phyloP scores from a whole-genome alignment of 2,113 vertebrate genomes.

The Oreotrochilus melanogaster region DNA sequence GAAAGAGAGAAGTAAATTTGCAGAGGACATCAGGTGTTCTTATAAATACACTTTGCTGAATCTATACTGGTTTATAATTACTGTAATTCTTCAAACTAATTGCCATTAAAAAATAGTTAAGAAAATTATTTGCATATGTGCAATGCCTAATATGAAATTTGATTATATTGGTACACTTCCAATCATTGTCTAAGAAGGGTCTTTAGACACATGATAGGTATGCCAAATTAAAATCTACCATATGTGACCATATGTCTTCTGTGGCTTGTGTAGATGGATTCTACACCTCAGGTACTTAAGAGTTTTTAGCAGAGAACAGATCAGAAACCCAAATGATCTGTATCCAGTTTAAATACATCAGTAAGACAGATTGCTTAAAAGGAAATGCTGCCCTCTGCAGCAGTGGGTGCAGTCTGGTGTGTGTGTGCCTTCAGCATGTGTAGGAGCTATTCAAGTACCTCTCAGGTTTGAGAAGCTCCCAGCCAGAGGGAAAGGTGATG shows the following conservation, averaged over 20 bases:
- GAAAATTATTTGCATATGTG: not conserved
- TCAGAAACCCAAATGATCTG: accelerated
- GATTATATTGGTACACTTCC: not conserved
- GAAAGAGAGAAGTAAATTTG: not conserved
- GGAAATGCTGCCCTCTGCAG: not conserved
- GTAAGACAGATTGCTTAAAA: not conserved
- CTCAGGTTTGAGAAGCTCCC: not conserved
- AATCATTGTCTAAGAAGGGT: not conserved
- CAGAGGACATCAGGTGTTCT: not conserved
- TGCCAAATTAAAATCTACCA: not conserved
- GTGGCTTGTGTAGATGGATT: not conserved
- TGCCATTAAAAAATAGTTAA: not conserved
- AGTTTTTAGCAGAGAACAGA: not conserved
- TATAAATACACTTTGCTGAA: not conserved
- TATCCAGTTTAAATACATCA: not conserved
- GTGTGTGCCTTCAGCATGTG: not conserved
- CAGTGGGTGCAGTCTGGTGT: accelerated
- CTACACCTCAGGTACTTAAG: not conserved
- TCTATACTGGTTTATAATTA: not conserved
- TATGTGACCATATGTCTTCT: not conserved
- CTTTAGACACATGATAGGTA: not conserved
- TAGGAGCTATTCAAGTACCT: not conserved
- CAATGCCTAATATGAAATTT: not conserved
- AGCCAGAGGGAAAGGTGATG: not conserved
- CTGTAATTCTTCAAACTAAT: not conserved